Evolutionary conservation across 2,888 invertebrate genomes (phyloP), one percentile per base, ranked within the genome.

Genomic region (Timema cristinae): DNA sequence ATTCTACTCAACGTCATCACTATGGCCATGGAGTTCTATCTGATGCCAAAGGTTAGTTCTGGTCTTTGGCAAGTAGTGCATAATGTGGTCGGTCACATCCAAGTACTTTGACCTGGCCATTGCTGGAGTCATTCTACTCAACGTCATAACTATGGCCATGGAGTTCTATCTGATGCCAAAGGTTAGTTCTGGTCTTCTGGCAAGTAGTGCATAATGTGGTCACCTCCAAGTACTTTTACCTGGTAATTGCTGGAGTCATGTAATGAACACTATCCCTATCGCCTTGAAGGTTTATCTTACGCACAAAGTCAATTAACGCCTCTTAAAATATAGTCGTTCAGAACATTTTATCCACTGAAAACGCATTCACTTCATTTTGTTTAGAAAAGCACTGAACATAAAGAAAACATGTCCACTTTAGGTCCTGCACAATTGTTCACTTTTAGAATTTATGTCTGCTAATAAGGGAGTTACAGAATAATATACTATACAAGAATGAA

Each of bases 81-180:
- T 84, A 96, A 95, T 78, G 94, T 99, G 71, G 97, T 98, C 73
- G 71, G 97, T 98, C 73, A 97, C 95, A 52, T 98, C 97, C 66
- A 99, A 99, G 83, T 99, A 99, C 84, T 99, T 99, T 82, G 99
- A 99, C 82, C 85, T 99, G 77, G 98, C 98, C 47, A 99, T 99
- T 76, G 98, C 99, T 5, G 98, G 97, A 48, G 98, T 99, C 56
- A 99, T 99, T 77, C 99, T 99, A 47, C 87, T 99, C 67, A 99
- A 99, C 82, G 99, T 99, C 70, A 96, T 99, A 72, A 98, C 99
- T 67, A 99, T 99, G 99, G 99, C 99, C 6, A 93, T 98, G 86
- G 99, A 99, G 83, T 98, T 97, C 82, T 98, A 99, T 83, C 92
- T 92, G 89, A 99, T 99, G 99, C 98, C 98, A 50, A 89, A 91